Evolutionary conservation across 2,113 vertebrate genomes (phyloP).

Genomic region (Opisthocomus hoazin): DNA sequence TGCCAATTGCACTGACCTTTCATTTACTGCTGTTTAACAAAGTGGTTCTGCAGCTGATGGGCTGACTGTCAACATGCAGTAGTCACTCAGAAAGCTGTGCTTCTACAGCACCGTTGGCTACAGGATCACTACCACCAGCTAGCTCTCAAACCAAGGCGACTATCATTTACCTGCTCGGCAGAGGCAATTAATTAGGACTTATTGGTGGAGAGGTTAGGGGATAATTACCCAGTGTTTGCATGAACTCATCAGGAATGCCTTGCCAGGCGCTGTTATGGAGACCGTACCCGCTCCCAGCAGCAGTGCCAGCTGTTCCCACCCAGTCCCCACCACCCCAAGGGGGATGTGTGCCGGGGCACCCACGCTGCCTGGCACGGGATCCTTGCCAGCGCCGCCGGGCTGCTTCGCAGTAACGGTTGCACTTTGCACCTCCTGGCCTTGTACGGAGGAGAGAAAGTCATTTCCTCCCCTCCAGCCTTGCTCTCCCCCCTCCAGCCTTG

Average conservation of each 20-base stretch:
- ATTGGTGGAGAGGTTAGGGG: background rate
- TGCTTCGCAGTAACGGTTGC: background rate
- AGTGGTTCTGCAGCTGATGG: background rate
- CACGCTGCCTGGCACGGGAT: background rate
- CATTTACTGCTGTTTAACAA: background rate
- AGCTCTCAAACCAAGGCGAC: background rate
- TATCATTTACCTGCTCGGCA: slow-evolving; percentile 16
- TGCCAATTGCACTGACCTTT: background rate
- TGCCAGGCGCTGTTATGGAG: background rate
- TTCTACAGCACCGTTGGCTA: background rate
- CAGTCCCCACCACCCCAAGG: fast-evolving
- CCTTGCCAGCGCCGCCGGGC: background rate
- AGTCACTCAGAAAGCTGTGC: background rate
- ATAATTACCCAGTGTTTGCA: slow-evolving; percentile 1
- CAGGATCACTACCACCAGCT: background rate
- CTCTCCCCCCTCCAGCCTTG: background rate
- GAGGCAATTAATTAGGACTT: slow-evolving; percentile 17
- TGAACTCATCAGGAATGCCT: background rate
- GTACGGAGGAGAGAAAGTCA: background rate
- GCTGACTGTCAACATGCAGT: background rate
- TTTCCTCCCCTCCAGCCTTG: background rate
- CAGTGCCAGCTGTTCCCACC: background rate
- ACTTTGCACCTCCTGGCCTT: slow-evolving; percentile 10
- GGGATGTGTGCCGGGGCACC: background rate
- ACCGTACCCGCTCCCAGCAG: background rate